A percentile compares a stretch with the other conserved stretches of the same genome.
These are phyloP conservation scores for Romanogobio albipinnatus DNA, from an alignment of 2,113 vertebrate species.

Conservation along the genomic window DNA sequence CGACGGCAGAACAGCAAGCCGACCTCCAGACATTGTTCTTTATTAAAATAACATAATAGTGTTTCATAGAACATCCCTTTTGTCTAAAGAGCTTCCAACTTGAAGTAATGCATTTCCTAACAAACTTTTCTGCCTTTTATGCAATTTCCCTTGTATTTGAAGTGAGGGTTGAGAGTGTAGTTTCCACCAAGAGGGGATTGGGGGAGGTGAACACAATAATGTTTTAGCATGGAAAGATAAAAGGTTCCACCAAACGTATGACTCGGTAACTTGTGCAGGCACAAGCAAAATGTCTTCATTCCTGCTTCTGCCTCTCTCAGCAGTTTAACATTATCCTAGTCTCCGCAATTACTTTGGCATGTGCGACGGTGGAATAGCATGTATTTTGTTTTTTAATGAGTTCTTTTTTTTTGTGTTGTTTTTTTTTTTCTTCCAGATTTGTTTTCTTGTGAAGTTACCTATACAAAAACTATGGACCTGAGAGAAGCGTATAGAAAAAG, in stretches of 20 bases:
- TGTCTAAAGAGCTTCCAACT: slow-evolving; percentile 5
- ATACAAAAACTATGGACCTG: neutral
- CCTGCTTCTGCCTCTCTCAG: slow-evolving; percentile 41
- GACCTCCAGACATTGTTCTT: neutral
- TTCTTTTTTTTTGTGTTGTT: neutral
- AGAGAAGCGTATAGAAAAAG: neutral
- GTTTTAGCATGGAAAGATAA: slow-evolving; percentile 43
- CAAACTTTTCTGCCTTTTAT: slow-evolving; percentile 24
- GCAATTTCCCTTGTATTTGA: slow-evolving; percentile 29
- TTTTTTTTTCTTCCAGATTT: neutral
- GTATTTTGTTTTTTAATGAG: slow-evolving; percentile 16
- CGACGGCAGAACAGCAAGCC: neutral
- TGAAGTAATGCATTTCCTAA: neutral
- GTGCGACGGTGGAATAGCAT: neutral
- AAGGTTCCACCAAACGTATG: slow-evolving; percentile 22
- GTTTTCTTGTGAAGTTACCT: neutral
- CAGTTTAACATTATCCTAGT: slow-evolving; percentile 18
- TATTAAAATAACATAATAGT: neutral
- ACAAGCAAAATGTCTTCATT: slow-evolving; percentile 46
- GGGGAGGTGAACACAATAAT: slow-evolving; percentile 33
- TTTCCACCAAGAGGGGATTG: slow-evolving; percentile 29
- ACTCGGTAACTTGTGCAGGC: slow-evolving; percentile 36
- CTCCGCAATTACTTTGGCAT: slow-evolving; percentile 39
- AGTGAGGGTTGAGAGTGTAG: slow-evolving; percentile 32
- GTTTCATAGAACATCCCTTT: slow-evolving; percentile 13